A percentile compares a stretch with the other conserved stretches of the same genome.
phyloP scores from a whole-genome alignment of 2,113 vertebrate genomes.

The Notiomystis cincta region DNA sequence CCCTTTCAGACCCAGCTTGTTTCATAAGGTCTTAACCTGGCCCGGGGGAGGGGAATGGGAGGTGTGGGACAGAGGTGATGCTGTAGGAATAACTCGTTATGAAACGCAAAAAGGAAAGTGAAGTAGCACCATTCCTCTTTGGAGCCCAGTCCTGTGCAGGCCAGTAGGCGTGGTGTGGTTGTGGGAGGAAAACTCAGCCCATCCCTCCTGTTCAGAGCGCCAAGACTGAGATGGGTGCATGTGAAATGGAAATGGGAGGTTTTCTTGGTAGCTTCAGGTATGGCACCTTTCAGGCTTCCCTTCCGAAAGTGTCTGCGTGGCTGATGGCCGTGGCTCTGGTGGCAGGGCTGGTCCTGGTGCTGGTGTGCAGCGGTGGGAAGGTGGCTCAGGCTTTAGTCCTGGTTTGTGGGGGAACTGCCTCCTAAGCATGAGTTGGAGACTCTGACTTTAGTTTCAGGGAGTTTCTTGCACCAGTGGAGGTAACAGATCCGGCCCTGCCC shows the following conservation, averaged over 20 bases:
- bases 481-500: not conserved
- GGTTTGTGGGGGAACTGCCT: not conserved
- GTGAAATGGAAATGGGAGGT: not conserved
- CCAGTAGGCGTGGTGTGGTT: not conserved
- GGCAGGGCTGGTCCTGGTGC: not conserved
- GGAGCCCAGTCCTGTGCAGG: not conserved
- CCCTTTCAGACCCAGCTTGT: not conserved
- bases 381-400: not conserved
- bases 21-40: not conserved
- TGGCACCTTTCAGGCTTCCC: not conserved
- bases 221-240: no score
- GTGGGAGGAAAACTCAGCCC: not conserved
- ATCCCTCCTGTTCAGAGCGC: not conserved
- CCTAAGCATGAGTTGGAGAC: not conserved
- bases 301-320: not conserved
- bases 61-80: not conserved
- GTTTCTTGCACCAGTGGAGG: not conserved
- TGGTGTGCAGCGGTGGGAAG: not conserved
- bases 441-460: not conserved
- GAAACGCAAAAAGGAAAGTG: not conserved
- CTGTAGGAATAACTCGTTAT: accelerated
- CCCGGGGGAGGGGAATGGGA: not conserved
- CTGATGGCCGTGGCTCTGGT: not conserved
- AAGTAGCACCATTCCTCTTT: not conserved
- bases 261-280: not conserved